Evolutionary conservation across 2,797 vertebrate genomes (phyloP).

Genomic region (Hyperoplus immaculatus): DNA sequence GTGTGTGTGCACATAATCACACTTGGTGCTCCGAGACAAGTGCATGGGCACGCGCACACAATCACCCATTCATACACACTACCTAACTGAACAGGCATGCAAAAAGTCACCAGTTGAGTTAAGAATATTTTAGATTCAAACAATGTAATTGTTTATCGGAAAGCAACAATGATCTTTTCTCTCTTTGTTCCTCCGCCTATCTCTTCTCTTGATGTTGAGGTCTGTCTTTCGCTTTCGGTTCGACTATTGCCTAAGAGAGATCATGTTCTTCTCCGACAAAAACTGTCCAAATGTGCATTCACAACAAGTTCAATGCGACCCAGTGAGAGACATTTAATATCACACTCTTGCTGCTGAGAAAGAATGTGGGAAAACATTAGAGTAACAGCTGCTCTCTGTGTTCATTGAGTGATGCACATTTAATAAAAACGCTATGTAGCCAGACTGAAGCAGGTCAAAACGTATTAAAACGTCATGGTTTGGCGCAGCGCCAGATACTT

Average conservation of each 20-base stretch:
- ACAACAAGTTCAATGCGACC: constrained; percentile 2
- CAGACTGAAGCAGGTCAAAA: not conserved
- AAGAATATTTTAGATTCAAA: not conserved
- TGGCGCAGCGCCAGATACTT: too few species aligned
- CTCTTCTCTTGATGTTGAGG: not conserved
- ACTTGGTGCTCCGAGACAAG: not conserved
- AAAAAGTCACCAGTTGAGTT: not conserved
- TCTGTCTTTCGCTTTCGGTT: not conserved
- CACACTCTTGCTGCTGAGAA: constrained; percentile 3
- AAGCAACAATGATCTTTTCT: not conserved
- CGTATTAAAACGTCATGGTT: too few species aligned
- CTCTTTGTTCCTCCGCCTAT: not conserved
- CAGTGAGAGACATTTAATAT: constrained; percentile 1
- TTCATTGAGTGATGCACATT: not conserved
- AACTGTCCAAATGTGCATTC: constrained; percentile 9
- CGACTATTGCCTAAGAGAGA: not conserved
- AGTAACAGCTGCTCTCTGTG: too few species aligned
- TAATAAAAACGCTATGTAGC: constrained; percentile 18
- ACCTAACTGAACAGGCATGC: not conserved
- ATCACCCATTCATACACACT: not conserved
- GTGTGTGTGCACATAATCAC: not conserved
- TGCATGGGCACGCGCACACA: not conserved
- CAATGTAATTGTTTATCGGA: not conserved
- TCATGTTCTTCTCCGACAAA: not conserved
- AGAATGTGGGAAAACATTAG: not conserved